Base-by-base conservation (phyloP, 2,888 invertebrate genomes). In the Pheosia gnoma region DNA sequence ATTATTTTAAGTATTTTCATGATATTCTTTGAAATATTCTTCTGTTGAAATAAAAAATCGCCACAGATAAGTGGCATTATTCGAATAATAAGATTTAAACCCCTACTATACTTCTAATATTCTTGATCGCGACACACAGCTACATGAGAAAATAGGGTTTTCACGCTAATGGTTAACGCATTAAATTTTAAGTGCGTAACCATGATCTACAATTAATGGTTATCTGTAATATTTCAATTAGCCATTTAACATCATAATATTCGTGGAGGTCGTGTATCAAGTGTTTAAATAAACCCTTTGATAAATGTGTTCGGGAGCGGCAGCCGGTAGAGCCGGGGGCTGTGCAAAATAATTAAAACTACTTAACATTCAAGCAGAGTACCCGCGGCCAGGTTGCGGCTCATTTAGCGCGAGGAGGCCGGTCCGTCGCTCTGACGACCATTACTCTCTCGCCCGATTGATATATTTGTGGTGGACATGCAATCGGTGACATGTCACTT, bases 291-390 rank as follows among this genome's bases (percentile, higher is more conserved):
- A 64, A 65, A 63, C 69, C 56, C 59, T 72, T 82, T 89, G 87
- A 90, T 89, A 84, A 87, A 90, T 86, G 86, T 81, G 82, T 80
- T 78, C 80, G 78, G 82, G 82, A 80, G 78, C 77, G 72, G 81
- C 75, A 76, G 77, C 76, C 81, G 75, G 74, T 80, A 77, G 80
- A 87, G 86, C 89, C 82, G 82, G 79, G 76, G 88, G 90, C 88
- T 80, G 83, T 82, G 87, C 86, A 83, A 90, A 90, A 91, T 93
- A 91, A 92, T 93, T 92, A 91, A 93, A 92, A 90, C 90, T 91
- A 91, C 88, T 93, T 93, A 90, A 91, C 85, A 92, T 92, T 91
- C 90, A 90, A 88, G 82, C 88, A 83, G 89, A 87, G 86, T 87
- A 82, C 83, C 86, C 80, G 90, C 83, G 87, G 88, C 87, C 82